Evolutionary conservation across 2,888 invertebrate species (phyloP).

Genomic region (Parnassius smintheus): DNA sequence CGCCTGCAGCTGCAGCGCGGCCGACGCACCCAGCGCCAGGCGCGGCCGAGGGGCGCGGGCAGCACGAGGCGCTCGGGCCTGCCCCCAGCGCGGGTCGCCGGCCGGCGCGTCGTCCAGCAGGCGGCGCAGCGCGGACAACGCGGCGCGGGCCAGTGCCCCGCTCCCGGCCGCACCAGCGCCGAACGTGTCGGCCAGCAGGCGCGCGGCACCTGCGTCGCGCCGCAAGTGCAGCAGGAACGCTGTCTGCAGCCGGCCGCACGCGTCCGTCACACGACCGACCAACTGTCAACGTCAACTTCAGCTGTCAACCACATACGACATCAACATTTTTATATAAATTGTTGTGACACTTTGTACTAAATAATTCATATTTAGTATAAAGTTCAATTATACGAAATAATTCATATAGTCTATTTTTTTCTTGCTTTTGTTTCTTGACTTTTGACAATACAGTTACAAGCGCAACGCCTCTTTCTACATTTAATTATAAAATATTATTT

Average conservation of each 20-base stretch:
- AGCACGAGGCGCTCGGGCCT: slow-evolving; percentile 43
- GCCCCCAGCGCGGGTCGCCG: slow-evolving; percentile 86
- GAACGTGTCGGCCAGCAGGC: slow-evolving; percentile 47
- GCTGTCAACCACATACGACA: not conserved
- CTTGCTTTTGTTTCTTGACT: no score
- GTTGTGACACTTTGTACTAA: no score
- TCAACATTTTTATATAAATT: not conserved
- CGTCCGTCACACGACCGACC: slow-evolving; percentile 55
- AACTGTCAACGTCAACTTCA: slow-evolving; percentile 41
- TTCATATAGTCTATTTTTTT: no score
- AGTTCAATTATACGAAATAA: no score
- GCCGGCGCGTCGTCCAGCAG: slow-evolving; percentile 93
- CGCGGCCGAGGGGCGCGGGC: slow-evolving; percentile 32
- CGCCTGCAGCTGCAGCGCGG: slow-evolving; percentile 90
- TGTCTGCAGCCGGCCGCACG: slow-evolving; percentile 82
- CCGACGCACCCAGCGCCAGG: slow-evolving; percentile 83
- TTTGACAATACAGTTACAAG: no score
- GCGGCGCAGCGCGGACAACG: slow-evolving; percentile 84
- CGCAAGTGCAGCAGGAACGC: slow-evolving; percentile 87
- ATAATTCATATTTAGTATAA: no score
- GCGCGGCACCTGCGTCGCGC: slow-evolving; percentile 9
- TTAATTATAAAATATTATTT: no score
- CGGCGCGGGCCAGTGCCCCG: slow-evolving; percentile 60
- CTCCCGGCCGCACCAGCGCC: slow-evolving; percentile 53
- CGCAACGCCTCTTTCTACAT: no score